Evolutionary conservation across 2,888 invertebrate genomes (phyloP), one percentile per base, ranked within the genome.

Genomic region (Oegoconia quadripuncta): DNA sequence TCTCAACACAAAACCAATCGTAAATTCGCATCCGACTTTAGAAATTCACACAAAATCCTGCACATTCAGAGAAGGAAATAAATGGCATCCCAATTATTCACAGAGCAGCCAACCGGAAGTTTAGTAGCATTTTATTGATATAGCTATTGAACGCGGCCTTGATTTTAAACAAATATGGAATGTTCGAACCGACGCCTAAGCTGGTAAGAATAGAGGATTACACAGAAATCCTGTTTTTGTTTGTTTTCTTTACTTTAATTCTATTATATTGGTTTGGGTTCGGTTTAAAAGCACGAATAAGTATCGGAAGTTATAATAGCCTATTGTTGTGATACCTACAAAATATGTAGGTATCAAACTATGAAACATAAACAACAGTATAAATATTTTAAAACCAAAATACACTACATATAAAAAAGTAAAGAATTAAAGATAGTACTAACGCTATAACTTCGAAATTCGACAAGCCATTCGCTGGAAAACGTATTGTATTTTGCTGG

Each of bases 221-320:
- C 77, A 71, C 46, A 64, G 74, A 80, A 86, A 87, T 77, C 79
- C 77, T 82, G 83, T 86, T 83, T 81, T 86, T 87, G 84, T 86
- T 86, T 87, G 79, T 86, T 83, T 86, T 80, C 83, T 84, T 84
- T 76, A 49, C 52, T 44, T 50, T 78, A 73, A 79, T 71, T 69
- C 80, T 69, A 73, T 82, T 81, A 74, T 80, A 56, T 52, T 39
- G 52, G 48, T 50, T 41, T 42, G 52, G 47, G 48, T 46, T 53
- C 42, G 48, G 48, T 46, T 52, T 50, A 42, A 51, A 14, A 12
- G 20, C 49, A 55, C 41, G 38, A 45, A 48, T 60, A 61, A 56
- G 57, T 61, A 37, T 5, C 12, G n/a, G 9, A 23, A 23, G 7
- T 9, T 3, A 23, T n/a, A n/a, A n/a, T n/a, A n/a, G n/a, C 28